Percentiles rank a stretch among this genome's conserved stretches.
These are phyloP conservation scores for Myotis brandtii DNA, from an alignment of 2,113 vertebrate genomes.

Conservation along the genomic window DNA sequence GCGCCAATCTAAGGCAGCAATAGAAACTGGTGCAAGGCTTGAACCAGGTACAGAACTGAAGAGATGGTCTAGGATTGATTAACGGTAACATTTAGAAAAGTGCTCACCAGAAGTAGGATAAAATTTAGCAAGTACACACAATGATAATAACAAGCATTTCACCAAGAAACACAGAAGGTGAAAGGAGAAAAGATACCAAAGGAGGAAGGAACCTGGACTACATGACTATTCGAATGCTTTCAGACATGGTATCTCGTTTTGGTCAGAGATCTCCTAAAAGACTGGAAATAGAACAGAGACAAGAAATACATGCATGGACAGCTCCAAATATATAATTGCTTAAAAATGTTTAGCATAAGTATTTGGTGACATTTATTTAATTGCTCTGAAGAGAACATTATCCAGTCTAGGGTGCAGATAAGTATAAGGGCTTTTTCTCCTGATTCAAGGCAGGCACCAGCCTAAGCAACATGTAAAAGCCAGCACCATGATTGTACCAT, in stretches of 20 bases:
- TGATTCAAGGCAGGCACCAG: not conserved
- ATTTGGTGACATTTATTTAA: not conserved
- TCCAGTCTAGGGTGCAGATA: not conserved
- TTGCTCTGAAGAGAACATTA: conserved; percentile 1
- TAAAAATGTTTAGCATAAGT: not conserved
- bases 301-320: not conserved
- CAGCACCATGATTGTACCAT: not conserved
- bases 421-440: not conserved
- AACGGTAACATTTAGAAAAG: not conserved
- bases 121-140: not conserved
- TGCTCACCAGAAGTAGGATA: not conserved
- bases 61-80: not conserved
- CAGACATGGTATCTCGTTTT: not conserved
- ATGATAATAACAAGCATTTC: not conserved
- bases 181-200: not conserved
- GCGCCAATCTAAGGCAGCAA: not conserved
- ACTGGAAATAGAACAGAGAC: not conserved
- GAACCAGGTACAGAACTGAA: not conserved
- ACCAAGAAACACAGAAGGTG: not conserved
- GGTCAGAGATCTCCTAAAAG: not conserved
- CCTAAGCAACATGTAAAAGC: not conserved
- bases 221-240: not conserved
- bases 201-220: not conserved
- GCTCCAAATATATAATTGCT: not conserved
- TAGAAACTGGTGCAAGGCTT: not conserved